phyloP scores from a whole-genome alignment of 2,113 vertebrate genomes.

The Asarcornis scutulata region DNA sequence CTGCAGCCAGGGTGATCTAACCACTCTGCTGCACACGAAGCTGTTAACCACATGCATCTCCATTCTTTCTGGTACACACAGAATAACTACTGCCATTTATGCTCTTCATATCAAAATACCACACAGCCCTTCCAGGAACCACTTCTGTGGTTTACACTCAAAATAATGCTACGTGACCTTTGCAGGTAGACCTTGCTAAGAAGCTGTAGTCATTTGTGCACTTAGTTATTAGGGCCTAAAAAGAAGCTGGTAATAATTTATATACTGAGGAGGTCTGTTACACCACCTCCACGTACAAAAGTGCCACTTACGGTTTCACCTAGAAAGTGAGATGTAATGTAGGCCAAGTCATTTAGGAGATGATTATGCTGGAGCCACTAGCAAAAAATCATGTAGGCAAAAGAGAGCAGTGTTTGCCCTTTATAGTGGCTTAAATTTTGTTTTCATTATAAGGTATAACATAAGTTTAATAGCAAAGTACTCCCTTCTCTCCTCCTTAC shows the following conservation, averaged over 20 bases:
- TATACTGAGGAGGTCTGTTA: not conserved
- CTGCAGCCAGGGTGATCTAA: not conserved
- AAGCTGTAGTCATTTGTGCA: not conserved
- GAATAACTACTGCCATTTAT: not conserved
- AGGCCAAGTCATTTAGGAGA: not conserved
- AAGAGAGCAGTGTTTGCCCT: not conserved
- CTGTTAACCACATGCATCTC: not conserved
- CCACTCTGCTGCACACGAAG: not conserved
- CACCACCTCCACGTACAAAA: not conserved
- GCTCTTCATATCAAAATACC: not conserved
- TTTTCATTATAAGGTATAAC: not conserved
- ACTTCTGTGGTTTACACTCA: not conserved
- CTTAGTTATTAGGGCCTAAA: constrained; percentile 8
- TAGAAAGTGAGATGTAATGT: not conserved
- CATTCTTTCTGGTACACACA: not conserved
- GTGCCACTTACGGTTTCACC: not conserved
- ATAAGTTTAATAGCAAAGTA: constrained; percentile 1
- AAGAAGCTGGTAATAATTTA: not conserved
- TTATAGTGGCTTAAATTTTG: not conserved
- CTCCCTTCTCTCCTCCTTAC: not conserved
- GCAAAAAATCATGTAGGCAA: not conserved
- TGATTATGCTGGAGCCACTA: not conserved
- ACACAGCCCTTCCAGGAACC: not conserved
- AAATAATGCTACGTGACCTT: not conserved
- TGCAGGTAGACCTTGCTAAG: not conserved